Percentiles rank a stretch among this genome's conserved stretches.
These are phyloP conservation scores for Rotaria macrura DNA, from an alignment of 2,888 invertebrate genomes.

Conservation along the genomic window DNA sequence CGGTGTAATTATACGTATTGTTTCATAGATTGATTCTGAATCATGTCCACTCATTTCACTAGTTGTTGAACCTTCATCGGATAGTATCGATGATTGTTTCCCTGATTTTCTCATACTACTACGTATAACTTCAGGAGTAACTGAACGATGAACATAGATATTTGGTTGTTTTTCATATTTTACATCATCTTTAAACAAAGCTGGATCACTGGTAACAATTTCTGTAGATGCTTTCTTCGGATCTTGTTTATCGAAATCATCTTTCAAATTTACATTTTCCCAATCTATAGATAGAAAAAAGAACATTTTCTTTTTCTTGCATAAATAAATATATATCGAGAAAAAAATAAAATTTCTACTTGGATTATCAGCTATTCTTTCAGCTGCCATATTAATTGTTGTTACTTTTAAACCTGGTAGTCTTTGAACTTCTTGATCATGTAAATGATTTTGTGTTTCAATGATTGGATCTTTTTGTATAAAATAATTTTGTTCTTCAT, in stretches of 20 bases:
- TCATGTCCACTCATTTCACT: conserved; percentile 8
- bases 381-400: conserved; percentile 9
- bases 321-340: too few relatives aligned
- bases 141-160: background rate
- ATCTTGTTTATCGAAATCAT: background rate
- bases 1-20: background rate
- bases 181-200: background rate
- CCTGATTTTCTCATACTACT: background rate
- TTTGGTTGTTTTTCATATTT: background rate
- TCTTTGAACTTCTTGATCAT: background rate
- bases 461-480: background rate
- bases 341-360: background rate
- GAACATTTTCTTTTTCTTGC: background rate
- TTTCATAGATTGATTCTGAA: background rate
- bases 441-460: background rate
- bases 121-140: background rate
- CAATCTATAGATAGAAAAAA: background rate
- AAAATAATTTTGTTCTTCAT: conserved; percentile 11
- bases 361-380: background rate
- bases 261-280: background rate
- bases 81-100: background rate
- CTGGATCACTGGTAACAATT: background rate
- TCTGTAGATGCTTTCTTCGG: background rate
- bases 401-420: background rate
- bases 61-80: background rate